Evolutionary conservation across 1,140 invertebrate species (phyloP), one percentile per base, ranked within the genome.

Genomic region (Drosophila sproati): DNA sequence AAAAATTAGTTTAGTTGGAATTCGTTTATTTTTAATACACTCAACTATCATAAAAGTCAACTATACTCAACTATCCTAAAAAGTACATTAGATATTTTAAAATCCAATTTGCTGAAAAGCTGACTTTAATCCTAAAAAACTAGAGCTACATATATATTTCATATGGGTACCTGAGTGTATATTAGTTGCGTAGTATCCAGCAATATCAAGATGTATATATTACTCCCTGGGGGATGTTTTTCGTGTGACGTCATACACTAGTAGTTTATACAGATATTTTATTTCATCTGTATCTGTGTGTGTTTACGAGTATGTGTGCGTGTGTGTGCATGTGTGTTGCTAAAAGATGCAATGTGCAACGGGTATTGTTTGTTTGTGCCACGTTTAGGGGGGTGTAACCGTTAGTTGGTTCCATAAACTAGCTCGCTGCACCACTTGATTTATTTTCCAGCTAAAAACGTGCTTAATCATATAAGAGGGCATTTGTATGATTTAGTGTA

Each of bases 401-500:
- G 45, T 20, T 20, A 20, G 75, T 67, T 66, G 67, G 77, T 86
- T 78, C 71, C 78, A 86, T 78, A 85, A 85, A 51, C 74, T 57
- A 59, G 74, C 80, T 76, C 78, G 77, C 47, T 70, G 72, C 72
- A 70, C 61, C 77, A 88, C 69, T 88, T 87, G 82, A 87, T 87
- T 87, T 87, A 87, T 87, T 87, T 87, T 80, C 67, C 72, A 87
- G 82, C 82, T 87, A 88, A 87, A 87, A 87, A 87, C 83, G 82
- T 87, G 82, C 82, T 87, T 87, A 88, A 87, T 87, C 82, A 87
- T 87, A 88, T 87, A 88, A 87, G 83, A 87, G 83, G 88, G 83
- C 83, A 88, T 87, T 87, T 88, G 72, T 87, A 79, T 88, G 82
- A 87, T 87, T 87, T 88, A 88, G 76, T 79, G 64, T 77, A 56